phyloP scores from a whole-genome alignment of 2,797 vertebrate genomes.

The Loris lydekkerianus region DNA sequence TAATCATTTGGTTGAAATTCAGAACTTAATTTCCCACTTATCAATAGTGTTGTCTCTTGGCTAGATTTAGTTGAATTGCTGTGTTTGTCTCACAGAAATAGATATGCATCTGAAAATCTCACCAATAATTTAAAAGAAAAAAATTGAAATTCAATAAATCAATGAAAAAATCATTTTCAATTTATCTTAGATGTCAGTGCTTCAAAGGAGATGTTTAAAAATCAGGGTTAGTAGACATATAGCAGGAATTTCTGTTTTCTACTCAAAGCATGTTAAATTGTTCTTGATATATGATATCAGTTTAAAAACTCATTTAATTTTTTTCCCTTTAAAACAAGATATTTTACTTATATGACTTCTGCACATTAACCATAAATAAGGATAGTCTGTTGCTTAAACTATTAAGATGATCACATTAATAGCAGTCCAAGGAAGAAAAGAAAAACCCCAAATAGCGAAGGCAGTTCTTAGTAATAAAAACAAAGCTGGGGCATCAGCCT shows the following conservation, averaged over 20 bases:
- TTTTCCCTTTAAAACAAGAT: neutral
- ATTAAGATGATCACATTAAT: neutral
- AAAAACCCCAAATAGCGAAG: too few species aligned
- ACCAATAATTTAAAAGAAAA: constrained; percentile 25
- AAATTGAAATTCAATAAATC: constrained; percentile 17
- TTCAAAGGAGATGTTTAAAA: constrained; percentile 7
- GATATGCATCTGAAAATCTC: neutral
- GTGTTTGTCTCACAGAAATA: neutral
- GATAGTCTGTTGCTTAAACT: neutral
- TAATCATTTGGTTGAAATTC: neutral
- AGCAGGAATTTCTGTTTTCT: neutral
- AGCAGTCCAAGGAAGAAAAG: neutral
- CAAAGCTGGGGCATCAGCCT: too few species aligned
- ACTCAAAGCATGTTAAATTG: neutral
- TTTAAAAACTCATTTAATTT: constrained; percentile 4
- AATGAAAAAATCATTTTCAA: constrained; percentile 29
- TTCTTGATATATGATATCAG: neutral
- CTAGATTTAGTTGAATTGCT: neutral
- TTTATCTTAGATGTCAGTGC: neutral
- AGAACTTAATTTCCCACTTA: neutral
- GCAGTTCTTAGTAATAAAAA: too few species aligned
- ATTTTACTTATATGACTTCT: neutral
- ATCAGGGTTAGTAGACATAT: neutral
- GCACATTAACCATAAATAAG: neutral
- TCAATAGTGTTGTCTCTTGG: neutral